These are phyloP conservation scores for Saxicola maurus DNA, from an alignment of 2,797 vertebrate genomes.

Conservation along the genomic window DNA sequence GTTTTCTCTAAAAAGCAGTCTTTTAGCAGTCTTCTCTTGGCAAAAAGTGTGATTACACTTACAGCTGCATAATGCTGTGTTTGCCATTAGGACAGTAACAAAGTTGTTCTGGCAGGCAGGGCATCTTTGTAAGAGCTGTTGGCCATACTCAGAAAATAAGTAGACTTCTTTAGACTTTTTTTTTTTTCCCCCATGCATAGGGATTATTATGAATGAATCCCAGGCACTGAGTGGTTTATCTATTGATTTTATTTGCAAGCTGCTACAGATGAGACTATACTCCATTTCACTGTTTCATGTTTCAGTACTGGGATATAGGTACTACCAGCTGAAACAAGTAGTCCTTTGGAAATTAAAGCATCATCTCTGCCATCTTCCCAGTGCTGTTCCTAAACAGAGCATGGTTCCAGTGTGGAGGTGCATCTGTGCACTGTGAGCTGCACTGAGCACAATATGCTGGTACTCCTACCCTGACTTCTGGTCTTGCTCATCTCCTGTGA, in stretches of 20 bases:
- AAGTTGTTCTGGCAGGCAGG: neutral
- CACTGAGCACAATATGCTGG: fast-evolving
- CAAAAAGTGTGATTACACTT: neutral
- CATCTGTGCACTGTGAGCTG: neutral
- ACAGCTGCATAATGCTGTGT: neutral
- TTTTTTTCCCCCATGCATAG: fast-evolving
- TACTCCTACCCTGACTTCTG: neutral
- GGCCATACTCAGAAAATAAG: neutral
- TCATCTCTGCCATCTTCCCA: neutral
- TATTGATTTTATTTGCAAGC: neutral
- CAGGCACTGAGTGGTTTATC: neutral
- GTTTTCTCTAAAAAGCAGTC: neutral
- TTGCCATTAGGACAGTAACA: neutral
- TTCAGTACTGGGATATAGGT: neutral
- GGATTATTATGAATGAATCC: neutral
- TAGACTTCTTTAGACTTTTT: too few species aligned
- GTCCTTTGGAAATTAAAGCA: neutral
- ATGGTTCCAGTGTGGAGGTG: neutral
- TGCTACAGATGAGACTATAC: neutral
- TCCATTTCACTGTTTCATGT: neutral
- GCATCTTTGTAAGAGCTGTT: neutral
- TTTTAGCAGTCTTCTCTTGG: neutral
- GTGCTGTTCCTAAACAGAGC: neutral
- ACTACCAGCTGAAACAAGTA: neutral
- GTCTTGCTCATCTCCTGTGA: neutral